These are phyloP conservation scores for Naja naja DNA, from an alignment of 2,113 vertebrate species.

Conservation along the genomic window DNA sequence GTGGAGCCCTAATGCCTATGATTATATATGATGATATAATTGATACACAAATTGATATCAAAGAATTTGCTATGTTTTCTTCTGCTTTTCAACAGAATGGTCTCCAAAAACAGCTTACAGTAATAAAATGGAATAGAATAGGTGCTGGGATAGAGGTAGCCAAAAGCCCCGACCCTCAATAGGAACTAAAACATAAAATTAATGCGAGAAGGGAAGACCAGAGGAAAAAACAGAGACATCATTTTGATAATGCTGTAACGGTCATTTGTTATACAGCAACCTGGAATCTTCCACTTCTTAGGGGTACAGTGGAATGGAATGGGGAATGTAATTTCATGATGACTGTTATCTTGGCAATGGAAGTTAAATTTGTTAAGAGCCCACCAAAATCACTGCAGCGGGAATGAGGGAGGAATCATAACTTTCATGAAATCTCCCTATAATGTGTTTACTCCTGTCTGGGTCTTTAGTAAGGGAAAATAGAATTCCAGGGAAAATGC, in stretches of 20 bases:
- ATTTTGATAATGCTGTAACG: not conserved
- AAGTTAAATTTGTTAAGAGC: not conserved
- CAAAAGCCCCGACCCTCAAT: not conserved
- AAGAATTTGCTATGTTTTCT: not conserved
- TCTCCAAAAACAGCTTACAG: not conserved
- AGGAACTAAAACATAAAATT: not conserved
- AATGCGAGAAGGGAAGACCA: not conserved
- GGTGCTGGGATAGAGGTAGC: not conserved
- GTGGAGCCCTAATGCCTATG: not conserved
- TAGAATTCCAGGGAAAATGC: not conserved
- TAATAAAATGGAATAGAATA: not conserved
- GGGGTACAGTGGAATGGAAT: not conserved
- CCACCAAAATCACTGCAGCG: not conserved
- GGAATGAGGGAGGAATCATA: not conserved
- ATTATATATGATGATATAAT: too few species aligned
- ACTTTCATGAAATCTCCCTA: not conserved
- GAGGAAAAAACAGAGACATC: not conserved
- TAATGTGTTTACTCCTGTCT: not conserved
- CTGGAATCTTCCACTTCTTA: not conserved
- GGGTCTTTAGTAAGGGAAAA: too few species aligned
- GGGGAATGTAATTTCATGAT: not conserved
- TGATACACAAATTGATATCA: not conserved
- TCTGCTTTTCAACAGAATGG: not conserved
- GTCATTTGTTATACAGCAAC: not conserved
- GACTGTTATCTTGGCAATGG: not conserved